Conservation (phyloP, 2,113 vertebrate genomes). For the Spea multiplicata region DNA sequence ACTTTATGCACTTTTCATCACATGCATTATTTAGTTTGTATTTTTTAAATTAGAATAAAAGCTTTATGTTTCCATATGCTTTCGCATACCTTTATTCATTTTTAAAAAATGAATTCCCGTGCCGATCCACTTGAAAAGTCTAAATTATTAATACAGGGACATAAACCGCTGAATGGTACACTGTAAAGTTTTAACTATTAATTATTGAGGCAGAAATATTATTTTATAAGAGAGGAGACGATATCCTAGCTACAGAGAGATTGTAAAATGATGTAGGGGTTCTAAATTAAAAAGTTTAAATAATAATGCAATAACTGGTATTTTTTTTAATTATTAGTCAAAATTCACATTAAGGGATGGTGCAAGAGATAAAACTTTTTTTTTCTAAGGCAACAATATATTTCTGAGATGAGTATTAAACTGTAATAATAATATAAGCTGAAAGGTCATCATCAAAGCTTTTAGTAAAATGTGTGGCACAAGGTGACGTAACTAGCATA, state of each 20-base stretch:
- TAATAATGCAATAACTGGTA: background rate
- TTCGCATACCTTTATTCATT: constrained; percentile 26
- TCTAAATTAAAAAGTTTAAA: background rate
- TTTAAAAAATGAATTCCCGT: constrained; percentile 31
- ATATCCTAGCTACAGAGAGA: constrained; percentile 5
- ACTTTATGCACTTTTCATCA: background rate
- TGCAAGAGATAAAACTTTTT: too few species aligned
- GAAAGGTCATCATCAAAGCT: too few species aligned
- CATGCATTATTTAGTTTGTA: constrained; percentile 28
- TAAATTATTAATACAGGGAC: constrained; percentile 36
- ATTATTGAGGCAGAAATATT: constrained; percentile 35
- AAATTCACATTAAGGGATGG: too few species aligned
- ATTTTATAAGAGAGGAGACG: constrained; percentile 10
- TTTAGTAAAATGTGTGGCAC: too few species aligned
- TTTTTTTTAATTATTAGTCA: background rate
- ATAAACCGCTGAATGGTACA: constrained; percentile 23
- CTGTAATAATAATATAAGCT: too few species aligned
- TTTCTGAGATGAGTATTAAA: too few species aligned
- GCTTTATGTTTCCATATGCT: constrained; percentile 16
- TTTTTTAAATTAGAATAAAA: constrained; percentile 25
- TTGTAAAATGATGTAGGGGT: background rate
- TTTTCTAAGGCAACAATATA: too few species aligned
- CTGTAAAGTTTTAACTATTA: background rate
- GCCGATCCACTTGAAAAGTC: constrained; percentile 15
- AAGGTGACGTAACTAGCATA: too few species aligned